Conservation (phyloP, 2,113 vertebrate genomes). For the Diphyllodes magnificus region DNA sequence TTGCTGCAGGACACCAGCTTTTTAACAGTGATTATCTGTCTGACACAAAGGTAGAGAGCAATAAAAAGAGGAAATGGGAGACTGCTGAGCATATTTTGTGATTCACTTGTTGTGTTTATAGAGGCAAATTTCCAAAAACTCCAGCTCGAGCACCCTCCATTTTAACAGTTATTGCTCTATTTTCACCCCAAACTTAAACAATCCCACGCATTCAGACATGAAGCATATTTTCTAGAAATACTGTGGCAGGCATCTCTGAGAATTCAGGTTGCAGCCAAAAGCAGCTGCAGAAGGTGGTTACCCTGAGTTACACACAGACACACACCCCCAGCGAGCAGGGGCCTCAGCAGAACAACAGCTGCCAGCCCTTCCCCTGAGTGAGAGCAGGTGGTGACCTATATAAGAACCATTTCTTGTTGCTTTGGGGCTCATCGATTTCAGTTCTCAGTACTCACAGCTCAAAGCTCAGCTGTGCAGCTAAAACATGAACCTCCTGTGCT, state of each 20-base stretch:
- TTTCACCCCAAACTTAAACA: neutral
- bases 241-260: neutral
- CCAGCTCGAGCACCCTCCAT: neutral
- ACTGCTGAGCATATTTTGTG: neutral
- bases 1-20: neutral
- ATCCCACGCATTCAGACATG: neutral
- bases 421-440: neutral
- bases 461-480: neutral
- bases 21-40: neutral
- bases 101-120: neutral
- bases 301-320: neutral
- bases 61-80: neutral
- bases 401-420: neutral
- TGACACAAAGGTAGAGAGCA: neutral
- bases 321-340: neutral
- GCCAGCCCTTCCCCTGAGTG: neutral
- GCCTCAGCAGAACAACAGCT: neutral
- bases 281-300: neutral
- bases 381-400: slow-evolving; percentile 25
- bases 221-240: neutral
- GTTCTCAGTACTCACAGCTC: neutral
- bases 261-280: neutral
- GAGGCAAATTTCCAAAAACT: neutral
- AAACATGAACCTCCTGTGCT: neutral
- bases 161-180: neutral